Conservation (phyloP, 2,113 vertebrate species). For the Paratilapia polleni region DNA sequence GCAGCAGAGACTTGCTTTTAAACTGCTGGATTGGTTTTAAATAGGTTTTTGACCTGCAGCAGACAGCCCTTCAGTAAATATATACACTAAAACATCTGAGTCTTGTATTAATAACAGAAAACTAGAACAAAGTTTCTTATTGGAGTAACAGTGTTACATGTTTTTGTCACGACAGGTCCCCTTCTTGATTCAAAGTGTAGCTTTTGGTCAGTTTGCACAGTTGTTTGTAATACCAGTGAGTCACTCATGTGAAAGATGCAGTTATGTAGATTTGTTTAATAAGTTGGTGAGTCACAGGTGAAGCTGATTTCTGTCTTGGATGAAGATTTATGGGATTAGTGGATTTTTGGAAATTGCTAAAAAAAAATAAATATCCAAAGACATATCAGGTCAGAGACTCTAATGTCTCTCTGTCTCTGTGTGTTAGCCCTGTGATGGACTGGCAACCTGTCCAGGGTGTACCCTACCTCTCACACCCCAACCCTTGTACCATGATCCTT, state of each 20-base stretch:
- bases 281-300: background rate
- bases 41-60: background rate
- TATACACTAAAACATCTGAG: background rate
- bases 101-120: background rate
- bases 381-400: background rate
- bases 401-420: background rate
- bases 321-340: background rate
- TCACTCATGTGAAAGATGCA: background rate
- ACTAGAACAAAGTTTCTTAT: background rate
- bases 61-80: background rate
- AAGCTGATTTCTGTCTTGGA: background rate
- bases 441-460: background rate
- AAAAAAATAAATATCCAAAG: no score
- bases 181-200: background rate
- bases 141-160: background rate
- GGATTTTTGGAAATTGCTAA: background rate
- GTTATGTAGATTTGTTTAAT: background rate
- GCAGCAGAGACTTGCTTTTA: background rate
- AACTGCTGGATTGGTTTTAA: background rate
- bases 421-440: background rate
- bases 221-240: background rate
- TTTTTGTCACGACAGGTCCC: background rate
- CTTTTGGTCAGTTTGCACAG: background rate
- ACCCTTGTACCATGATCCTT: background rate
- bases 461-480: fast-evolving